phyloP scores from a whole-genome alignment of 2,113 vertebrate species.

The Reinhardtius hippoglossoides region DNA sequence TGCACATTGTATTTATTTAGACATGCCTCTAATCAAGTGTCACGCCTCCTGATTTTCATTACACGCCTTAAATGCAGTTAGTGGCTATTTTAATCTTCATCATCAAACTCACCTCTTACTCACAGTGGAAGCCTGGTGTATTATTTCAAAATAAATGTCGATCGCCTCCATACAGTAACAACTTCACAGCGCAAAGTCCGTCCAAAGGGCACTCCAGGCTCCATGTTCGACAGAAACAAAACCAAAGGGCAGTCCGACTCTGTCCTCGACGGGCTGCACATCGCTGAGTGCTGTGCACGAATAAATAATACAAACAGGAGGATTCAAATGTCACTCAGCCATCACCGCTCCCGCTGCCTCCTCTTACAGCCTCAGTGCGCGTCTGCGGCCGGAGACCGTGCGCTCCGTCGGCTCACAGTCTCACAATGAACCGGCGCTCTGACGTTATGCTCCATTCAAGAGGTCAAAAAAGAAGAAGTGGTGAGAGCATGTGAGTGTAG shows the following conservation, averaged over 20 bases:
- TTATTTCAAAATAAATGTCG: constrained; percentile 32
- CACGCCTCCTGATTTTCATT: background rate
- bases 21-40: constrained; percentile 1
- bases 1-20: background rate
- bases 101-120: constrained; percentile 35
- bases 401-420: constrained; percentile 20
- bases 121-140: constrained; percentile 8
- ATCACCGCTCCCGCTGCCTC: constrained; percentile 26
- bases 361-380: constrained; percentile 55
- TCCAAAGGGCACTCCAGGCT: constrained; percentile 13
- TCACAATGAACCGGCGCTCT: constrained; percentile 35
- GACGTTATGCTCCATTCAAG: constrained; percentile 62
- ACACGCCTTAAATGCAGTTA: background rate
- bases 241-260: background rate
- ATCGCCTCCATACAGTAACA: constrained; percentile 6
- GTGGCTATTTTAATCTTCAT: background rate
- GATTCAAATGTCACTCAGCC: constrained; percentile 38
- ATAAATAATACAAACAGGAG: constrained; percentile 28
- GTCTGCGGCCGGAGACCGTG: constrained; percentile 48
- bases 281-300: background rate
- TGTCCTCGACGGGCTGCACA: background rate
- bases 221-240: constrained; percentile 17
- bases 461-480: constrained; percentile 21
- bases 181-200: constrained; percentile 39
- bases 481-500: constrained; percentile 20